These are phyloP conservation scores for Antennarius striatus DNA, from an alignment of 2,113 vertebrate genomes.

Conservation along the genomic window DNA sequence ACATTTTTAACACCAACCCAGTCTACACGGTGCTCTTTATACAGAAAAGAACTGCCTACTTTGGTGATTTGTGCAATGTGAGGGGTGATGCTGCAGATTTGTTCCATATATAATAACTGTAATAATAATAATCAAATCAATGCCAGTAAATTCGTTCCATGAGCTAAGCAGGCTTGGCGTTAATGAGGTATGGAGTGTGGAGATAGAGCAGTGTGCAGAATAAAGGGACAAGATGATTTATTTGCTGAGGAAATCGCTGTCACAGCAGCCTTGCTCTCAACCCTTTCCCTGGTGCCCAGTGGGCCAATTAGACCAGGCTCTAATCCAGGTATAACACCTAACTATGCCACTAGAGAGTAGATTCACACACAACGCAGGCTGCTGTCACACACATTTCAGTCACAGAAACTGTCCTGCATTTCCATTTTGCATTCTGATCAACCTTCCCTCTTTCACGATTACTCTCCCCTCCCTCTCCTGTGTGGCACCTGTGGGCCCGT, in stretches of 20 bases:
- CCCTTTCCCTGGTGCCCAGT: constrained; percentile 59
- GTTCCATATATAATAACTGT: constrained; percentile 28
- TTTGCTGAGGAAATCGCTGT: constrained; percentile 71
- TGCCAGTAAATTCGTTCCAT: constrained; percentile 43
- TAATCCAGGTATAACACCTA: constrained; percentile 70
- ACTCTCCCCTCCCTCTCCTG: constrained; percentile 9
- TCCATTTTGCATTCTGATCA: constrained; percentile 46
- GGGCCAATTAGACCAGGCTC: constrained; percentile 78
- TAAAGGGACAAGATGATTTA: constrained; percentile 66
- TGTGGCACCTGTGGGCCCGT: constrained; percentile 40
- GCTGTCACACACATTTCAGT: constrained; percentile 57
- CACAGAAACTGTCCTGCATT: constrained; percentile 25
- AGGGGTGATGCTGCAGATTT: constrained; percentile 25
- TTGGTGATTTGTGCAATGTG: constrained; percentile 29
- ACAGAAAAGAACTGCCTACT: not conserved
- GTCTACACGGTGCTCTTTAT: not conserved
- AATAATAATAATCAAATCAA: constrained; percentile 66
- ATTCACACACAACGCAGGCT: constrained; percentile 46
- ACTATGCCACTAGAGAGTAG: constrained; percentile 68
- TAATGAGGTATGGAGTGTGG: constrained; percentile 46
- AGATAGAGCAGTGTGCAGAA: constrained; percentile 38
- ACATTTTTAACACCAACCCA: constrained; percentile 21
- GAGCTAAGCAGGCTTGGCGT: constrained; percentile 32
- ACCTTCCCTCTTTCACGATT: not conserved
- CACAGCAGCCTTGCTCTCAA: constrained; percentile 56